These are phyloP conservation scores for Poeciliopsis presidionis DNA, from an alignment of 2,797 vertebrate species.

Conservation along the genomic window DNA sequence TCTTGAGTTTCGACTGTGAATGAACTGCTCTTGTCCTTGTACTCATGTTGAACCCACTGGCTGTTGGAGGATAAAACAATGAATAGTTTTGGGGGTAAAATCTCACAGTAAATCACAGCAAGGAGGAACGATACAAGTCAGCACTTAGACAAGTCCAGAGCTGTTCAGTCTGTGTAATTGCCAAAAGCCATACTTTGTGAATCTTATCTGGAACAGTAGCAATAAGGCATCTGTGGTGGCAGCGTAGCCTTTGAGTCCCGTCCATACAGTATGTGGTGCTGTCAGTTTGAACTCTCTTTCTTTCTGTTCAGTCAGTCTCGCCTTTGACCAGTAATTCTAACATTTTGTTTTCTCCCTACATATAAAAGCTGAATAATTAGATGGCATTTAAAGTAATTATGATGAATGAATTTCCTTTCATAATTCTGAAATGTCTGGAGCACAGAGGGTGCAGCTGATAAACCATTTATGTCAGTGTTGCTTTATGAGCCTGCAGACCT, in stretches of 20 bases:
- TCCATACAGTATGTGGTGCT: conserved; percentile 15
- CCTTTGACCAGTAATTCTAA: conserved; percentile 23
- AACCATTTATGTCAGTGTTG: conserved; percentile 61
- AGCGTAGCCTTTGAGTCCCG: conserved; percentile 52
- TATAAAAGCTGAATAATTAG: conserved; percentile 48
- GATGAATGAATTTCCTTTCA: conserved; percentile 57
- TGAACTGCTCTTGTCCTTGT: conserved; percentile 18
- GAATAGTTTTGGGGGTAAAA: conserved; percentile 21
- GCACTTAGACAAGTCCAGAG: conserved; percentile 45
- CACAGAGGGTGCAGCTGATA: conserved; percentile 58
- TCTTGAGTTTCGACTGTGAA: conserved; percentile 10
- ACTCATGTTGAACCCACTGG: conserved; percentile 20
- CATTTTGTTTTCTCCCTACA: conserved; percentile 23
- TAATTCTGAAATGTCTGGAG: conserved; percentile 54
- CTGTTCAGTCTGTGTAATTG: conserved; percentile 39
- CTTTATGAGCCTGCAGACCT: conserved; percentile 62
- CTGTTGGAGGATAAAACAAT: conserved; percentile 25
- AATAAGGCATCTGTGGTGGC: conserved; percentile 61
- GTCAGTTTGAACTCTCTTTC: conserved; percentile 31
- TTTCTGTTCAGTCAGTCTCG: conserved; percentile 24
- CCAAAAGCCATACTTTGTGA: conserved; percentile 60
- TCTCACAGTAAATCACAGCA: conserved; percentile 26
- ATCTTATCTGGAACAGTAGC: conserved; percentile 46
- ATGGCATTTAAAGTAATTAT: conserved; percentile 62
- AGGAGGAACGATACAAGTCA: conserved; percentile 31